Evolutionary conservation across 92 coral and sea anemone genomes (phyloP), one percentile per base, ranked within the genome.

Genomic region (Epizoanthus illoricatus): DNA sequence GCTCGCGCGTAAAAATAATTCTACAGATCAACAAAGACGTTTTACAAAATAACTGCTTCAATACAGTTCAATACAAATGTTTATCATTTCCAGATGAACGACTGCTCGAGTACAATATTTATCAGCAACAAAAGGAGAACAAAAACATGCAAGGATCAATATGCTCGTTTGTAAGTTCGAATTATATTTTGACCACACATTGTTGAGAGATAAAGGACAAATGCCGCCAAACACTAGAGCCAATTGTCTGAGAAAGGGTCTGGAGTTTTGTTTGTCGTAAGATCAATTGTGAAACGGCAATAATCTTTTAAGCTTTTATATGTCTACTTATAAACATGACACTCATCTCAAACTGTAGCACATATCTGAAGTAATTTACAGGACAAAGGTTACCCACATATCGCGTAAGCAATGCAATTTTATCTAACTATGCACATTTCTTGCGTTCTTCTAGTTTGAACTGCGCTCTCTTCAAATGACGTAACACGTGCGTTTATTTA

Each of bases 191-290:
- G 70, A 62, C 52, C 65, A 42, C 68, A 42, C 41, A 76, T 76
- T 78, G 82, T 78, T 75, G 52, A 59, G 45, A 59, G 63, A 74
- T 57, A 24, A 74, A 55, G 45, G 45, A 3, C 57, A 62, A 76
- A 39, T 43, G 19, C 5, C 52, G 20, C 36, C 13, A 23, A 75
- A 42, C 68, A 60, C 36, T n/a, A 42, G 57, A 61, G 42, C 16
- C 52, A 40, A 78, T 78, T 78, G 82, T 78, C 82, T 78, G 47
- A 62, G 47, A 78, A 63, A n/a, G 5, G 18, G 82, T 78, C 82
- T 78, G 71, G 60, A 11, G 69, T 43, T 78, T 78, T 78, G 61
- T 78, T 75, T 66, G 55, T 63, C 16, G 0, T 7, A 63, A 42
- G 82, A 63, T 78, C 45, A 78, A 78, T 78, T 43, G 66, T 45